Evolutionary conservation across 2,888 invertebrate species (phyloP), one percentile per base, ranked within the genome.

Genomic region (Erebia palarica): DNA sequence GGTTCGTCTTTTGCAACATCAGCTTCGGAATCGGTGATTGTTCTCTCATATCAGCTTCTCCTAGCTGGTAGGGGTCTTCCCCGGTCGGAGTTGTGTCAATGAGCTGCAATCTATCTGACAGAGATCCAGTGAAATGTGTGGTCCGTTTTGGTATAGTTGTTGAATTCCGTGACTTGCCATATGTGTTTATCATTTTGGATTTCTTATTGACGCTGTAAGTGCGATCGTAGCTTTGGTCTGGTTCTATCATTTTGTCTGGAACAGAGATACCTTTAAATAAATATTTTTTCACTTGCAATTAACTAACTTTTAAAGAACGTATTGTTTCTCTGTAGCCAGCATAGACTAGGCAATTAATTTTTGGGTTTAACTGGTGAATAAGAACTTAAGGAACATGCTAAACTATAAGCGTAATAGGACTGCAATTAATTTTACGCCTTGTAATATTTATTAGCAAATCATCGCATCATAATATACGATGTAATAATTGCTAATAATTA

Each of bases 1-100:
- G 86, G 60, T 87, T 90, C 0, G 85, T 86, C 76, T 92, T 92
- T 72, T 89, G 90, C 16, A 92, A 78, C 88, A 91, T 90, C 4
- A 92, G 79, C 74, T 91, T 91, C 1, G 92, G 92, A n/a, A 92
- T 92, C 0, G 92, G 92, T 1, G 92, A 92, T 69, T 92, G 92
- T 68, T 92, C 92, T 49, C 91, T 80, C 87, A 92, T 87, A 59
- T 92, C 92, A 0, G 92, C 92, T 72, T 92, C 92, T 1, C 92
- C 91, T 1, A 92, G 77, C 75, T 91, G 91, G 75, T 92, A 92
- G 0, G 92, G 92, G 65, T 92, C 92, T 73, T 90, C 91, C 0
- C 92, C 92, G 1, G 90, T 90, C 0, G 92, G 92, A 1, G 91
- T 92, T 0, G 92, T 89, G 65, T 92, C 92, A 13, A 92, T 92